Percentiles rank a stretch among this genome's conserved stretches.
Conservation (phyloP, 2,113 vertebrate genomes). For the Plectropomus leopardus region DNA sequence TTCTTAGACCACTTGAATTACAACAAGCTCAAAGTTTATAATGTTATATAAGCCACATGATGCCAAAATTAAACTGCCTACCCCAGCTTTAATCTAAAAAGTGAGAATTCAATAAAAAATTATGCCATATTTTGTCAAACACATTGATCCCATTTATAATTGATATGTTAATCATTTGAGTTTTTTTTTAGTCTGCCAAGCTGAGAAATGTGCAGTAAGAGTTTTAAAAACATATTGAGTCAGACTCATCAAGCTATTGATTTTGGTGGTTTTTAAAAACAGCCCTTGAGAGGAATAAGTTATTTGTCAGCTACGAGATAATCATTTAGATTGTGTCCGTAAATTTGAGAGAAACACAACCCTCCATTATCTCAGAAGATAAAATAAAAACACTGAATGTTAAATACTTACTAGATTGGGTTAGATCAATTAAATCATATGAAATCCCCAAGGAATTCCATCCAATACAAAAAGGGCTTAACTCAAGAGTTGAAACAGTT, state of each 20-base stretch:
- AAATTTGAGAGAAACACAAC: constrained; percentile 18
- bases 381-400: not conserved
- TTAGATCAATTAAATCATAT: too few relatives aligned
- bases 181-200: not conserved
- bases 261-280: constrained; percentile 18
- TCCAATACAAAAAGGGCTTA: too few relatives aligned
- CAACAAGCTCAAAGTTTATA: too few relatives aligned
- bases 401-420: not conserved
- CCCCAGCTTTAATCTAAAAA: not conserved
- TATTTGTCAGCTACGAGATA: not conserved
- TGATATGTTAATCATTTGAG: not conserved
- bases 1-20: too few relatives aligned
- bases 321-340: constrained; percentile 11
- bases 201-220: not conserved
- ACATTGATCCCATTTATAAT: not conserved
- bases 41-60: too few relatives aligned
- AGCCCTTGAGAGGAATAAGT: not conserved
- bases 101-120: too few relatives aligned
- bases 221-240: not conserved
- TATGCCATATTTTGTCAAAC: not conserved
- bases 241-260: constrained; percentile 22
- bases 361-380: not conserved
- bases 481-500: too few relatives aligned
- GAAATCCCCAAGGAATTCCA: too few relatives aligned
- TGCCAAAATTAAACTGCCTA: too few relatives aligned